Conservation (phyloP, 2,113 vertebrate genomes). For the Prinia subflava region DNA sequence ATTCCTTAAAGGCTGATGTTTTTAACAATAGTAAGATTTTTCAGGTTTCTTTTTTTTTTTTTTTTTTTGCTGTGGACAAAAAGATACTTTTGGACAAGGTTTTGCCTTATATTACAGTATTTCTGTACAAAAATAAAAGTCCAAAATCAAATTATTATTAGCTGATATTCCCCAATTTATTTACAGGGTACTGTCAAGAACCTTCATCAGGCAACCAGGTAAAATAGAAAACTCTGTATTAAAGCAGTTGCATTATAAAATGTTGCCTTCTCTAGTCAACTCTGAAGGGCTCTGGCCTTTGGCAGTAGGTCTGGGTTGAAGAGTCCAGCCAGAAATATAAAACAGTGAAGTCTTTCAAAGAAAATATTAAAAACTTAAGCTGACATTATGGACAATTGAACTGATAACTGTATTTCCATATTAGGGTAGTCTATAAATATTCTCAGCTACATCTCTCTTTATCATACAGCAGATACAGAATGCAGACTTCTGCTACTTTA, state of each 20-base stretch:
- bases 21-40: conserved; percentile 33
- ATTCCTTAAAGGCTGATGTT: conserved; percentile 39
- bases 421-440: conserved; percentile 73
- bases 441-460: conserved; percentile 60
- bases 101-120: conserved; percentile 69
- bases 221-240: conserved; percentile 10
- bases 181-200: conserved; percentile 61
- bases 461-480: conserved; percentile 72
- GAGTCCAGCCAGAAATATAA: not conserved
- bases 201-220: conserved; percentile 25
- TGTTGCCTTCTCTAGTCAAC: not conserved
- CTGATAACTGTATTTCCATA: conserved; percentile 31
- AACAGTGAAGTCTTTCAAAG: conserved; percentile 24
- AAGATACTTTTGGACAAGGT: conserved; percentile 36
- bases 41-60: not conserved
- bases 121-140: conserved; percentile 77
- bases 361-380: conserved; percentile 57
- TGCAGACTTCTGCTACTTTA: conserved; percentile 49
- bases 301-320: not conserved
- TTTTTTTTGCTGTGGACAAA: not conserved
- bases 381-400: conserved; percentile 39
- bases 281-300: conserved; percentile 1
- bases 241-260: not conserved
- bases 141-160: conserved; percentile 42
- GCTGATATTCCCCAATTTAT: conserved; percentile 49